Evolutionary conservation across 2,113 vertebrate species (phyloP).

Genomic region (Calidris pugnax): DNA sequence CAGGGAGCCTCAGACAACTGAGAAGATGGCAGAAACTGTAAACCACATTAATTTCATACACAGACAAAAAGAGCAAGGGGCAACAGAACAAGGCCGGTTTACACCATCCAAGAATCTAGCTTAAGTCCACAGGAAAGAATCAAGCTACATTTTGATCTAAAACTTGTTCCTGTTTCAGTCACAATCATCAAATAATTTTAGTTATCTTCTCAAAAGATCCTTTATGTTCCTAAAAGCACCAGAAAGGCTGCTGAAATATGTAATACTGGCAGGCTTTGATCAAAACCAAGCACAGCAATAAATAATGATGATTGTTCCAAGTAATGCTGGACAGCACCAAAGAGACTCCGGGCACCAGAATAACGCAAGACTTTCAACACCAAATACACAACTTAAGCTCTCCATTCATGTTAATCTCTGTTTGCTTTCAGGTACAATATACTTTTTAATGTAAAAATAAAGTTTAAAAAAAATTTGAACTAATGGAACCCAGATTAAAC

Average conservation of each 20-base stretch:
- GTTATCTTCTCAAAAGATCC: background rate
- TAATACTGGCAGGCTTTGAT: background rate
- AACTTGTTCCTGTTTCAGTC: background rate
- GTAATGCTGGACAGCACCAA: conserved; percentile 21
- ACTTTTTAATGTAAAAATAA: background rate
- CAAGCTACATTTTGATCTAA: background rate
- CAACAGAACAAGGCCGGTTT: background rate
- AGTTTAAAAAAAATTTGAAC: background rate
- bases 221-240: background rate
- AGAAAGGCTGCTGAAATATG: background rate
- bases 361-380: background rate
- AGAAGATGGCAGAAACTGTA: background rate
- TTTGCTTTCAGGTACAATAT: background rate
- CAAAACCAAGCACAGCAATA: background rate
- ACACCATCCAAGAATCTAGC: background rate
- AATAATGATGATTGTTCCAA: background rate
- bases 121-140: background rate
- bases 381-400: background rate
- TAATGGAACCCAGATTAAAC: background rate
- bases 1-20: background rate
- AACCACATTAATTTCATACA: background rate
- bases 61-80: background rate
- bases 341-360: background rate
- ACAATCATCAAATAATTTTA: background rate
- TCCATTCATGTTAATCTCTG: background rate